These are phyloP conservation scores for Suricata suricatta DNA, from an alignment of 2,113 vertebrate genomes.

Conservation along the genomic window DNA sequence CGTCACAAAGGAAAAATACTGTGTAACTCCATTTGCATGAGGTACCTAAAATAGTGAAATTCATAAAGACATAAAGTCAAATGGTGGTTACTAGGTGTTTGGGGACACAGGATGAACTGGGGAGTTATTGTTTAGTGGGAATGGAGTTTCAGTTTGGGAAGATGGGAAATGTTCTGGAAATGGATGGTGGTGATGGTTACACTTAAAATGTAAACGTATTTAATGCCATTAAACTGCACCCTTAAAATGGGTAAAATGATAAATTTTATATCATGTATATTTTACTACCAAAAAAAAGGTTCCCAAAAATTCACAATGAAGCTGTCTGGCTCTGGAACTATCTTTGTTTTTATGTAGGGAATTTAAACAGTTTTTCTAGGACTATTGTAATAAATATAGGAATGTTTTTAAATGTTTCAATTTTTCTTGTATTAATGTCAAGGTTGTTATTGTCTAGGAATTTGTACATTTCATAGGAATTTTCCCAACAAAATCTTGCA, in stretches of 20 bases:
- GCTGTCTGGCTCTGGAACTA: not conserved
- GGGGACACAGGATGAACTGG: not conserved
- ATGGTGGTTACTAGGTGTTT: not conserved
- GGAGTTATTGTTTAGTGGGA: not conserved
- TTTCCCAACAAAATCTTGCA: not conserved
- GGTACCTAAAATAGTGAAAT: not conserved
- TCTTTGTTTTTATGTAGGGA: not conserved
- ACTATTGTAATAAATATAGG: not conserved
- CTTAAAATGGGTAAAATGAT: not conserved
- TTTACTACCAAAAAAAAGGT: not conserved
- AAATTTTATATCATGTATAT: not conserved
- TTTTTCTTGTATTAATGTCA: not conserved
- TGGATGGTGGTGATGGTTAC: not conserved
- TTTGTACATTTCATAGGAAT: not conserved
- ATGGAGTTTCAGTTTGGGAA: not conserved
- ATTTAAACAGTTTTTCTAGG: not conserved
- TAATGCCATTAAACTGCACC: not conserved
- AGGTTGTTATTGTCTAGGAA: not conserved
- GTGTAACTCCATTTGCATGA: not conserved
- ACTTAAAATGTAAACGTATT: not conserved
- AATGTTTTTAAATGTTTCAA: not conserved
- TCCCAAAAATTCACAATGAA: not conserved
- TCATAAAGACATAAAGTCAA: not conserved
- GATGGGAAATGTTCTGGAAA: not conserved
- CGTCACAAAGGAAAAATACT: not conserved